Base-by-base conservation (phyloP, 2,888 invertebrate genomes). In the Macropis europaea region DNA sequence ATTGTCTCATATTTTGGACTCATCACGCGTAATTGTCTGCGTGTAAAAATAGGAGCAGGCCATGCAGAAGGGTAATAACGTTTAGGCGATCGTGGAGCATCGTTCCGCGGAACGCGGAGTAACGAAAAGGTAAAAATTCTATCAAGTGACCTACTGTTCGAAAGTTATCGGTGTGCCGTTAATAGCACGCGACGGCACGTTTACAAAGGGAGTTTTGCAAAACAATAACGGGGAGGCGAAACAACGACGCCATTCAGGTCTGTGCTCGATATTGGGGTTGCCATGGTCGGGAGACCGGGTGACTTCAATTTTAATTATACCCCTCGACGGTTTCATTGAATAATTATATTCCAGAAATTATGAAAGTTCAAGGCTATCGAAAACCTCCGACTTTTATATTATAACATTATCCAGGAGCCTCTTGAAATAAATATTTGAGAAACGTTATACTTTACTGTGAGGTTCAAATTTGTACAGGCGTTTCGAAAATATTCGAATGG, bases 131-230 rank as follows among this genome's bases (percentile, higher is more conserved):
- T 24, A 57, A 19, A 62, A 63, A 47, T 56, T 45, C 15, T 17
- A 15, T 19, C 36, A 13, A 36, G 3, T 30, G 15, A n/a, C 3
- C 11, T 15, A 22, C 3, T n/a, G n/a, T 52, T 36, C 9, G 43
- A 38, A 63, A 63, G 32, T 50, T 64, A 40, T 34, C 64, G 64
- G 28, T 62, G 50, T 34, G 50, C 64, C 63, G 50, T 62, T 52
- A 36, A 40, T 26, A 26, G 38, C 53, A 53, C 64, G 47, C 26
- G 64, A 54, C 26, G 32, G 47, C 3, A 28, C 7, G 34, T 13
- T 22, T 28, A 56, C 63, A 57, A 63, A 48, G 47, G 40, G 9
- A n/a, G 7, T 36, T 34, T 38, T 30, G 45, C 2, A 7, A 56
- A 26, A 56, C 57, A 63, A 63, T 32, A 47, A 32, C 57, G 45